Evolutionary conservation across 2,797 vertebrate species (phyloP).

Genomic region (Ceyx erithaca): DNA sequence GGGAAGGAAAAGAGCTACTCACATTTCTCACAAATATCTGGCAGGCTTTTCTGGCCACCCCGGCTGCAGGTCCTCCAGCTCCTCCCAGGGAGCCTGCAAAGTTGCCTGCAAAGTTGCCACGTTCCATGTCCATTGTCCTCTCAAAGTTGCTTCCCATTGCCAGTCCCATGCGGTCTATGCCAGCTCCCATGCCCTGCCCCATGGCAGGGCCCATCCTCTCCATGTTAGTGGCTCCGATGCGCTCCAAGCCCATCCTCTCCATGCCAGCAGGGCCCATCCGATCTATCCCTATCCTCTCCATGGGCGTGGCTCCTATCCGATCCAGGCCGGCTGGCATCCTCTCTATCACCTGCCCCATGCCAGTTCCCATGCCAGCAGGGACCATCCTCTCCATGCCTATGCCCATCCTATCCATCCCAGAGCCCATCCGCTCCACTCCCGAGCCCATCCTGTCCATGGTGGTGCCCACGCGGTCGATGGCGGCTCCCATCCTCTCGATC

Average conservation of each 20-base stretch:
- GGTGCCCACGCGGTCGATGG: slow-evolving; percentile 86
- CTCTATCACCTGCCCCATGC: slow-evolving; percentile 90
- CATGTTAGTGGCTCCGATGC: slow-evolving; percentile 86
- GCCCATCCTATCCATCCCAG: slow-evolving; percentile 89
- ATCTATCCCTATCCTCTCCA: slow-evolving; percentile 90
- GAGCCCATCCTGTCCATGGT: slow-evolving; percentile 87
- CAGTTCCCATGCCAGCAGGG: slow-evolving; percentile 86
- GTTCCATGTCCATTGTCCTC: slow-evolving; percentile 91
- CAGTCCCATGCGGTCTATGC: slow-evolving; percentile 89
- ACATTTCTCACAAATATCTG: slow-evolving; percentile 99
- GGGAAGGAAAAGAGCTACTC: slow-evolving; percentile 65
- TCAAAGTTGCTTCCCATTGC: slow-evolving; percentile 90
- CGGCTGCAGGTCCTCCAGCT: slow-evolving; percentile 86
- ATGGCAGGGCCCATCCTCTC: slow-evolving; percentile 87
- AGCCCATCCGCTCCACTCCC: slow-evolving; percentile 88
- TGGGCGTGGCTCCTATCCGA: slow-evolving; percentile 84
- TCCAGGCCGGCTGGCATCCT: slow-evolving; percentile 91
- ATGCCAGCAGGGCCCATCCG: slow-evolving; percentile 88
- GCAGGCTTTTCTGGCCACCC: slow-evolving; percentile 91
- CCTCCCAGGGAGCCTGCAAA: slow-evolving; percentile 87
- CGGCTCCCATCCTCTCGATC: slow-evolving; percentile 86
- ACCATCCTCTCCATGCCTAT: slow-evolving; percentile 90
- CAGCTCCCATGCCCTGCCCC: slow-evolving; percentile 86
- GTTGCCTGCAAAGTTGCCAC: slow-evolving; percentile 90
- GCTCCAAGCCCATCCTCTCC: slow-evolving; percentile 88